These are phyloP conservation scores for Xiphorhynchus erythropygius DNA, from an alignment of 2,797 vertebrate species.

Conservation along the genomic window DNA sequence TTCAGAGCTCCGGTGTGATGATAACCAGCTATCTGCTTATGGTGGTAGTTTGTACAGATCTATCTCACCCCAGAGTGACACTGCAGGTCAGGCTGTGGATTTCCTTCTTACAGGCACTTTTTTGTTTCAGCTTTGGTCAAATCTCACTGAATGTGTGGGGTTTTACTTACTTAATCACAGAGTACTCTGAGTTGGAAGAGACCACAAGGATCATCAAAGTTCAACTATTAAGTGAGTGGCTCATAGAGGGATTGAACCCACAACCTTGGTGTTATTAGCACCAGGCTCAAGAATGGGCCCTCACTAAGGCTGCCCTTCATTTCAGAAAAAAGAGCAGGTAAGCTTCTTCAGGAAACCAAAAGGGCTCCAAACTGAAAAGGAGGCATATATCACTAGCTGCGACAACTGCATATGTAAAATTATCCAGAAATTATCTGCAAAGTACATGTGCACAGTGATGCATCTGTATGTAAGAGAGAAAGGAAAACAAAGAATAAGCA, in stretches of 20 bases:
- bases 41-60: rapidly evolving
- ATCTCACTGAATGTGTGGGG: background rate
- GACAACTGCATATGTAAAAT: background rate
- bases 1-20: background rate
- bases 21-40: background rate
- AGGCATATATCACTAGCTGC: background rate
- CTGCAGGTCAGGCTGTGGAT: background rate
- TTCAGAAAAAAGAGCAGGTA: background rate
- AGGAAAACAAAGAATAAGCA: background rate
- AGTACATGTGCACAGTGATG: background rate
- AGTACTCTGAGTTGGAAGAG: background rate
- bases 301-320: background rate
- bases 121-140: background rate
- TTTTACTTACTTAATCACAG: background rate
- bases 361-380: background rate
- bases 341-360: background rate
- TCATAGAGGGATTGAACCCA: background rate
- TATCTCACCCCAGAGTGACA: background rate
- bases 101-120: background rate
- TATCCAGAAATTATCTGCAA: background rate
- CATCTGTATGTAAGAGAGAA: background rate
- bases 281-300: background rate
- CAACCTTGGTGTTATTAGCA: background rate
- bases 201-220: background rate
- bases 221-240: background rate